Evolutionary conservation across 2,888 invertebrate species (phyloP), one percentile per base, ranked within the genome.

Genomic region (Pollenia angustigena): DNA sequence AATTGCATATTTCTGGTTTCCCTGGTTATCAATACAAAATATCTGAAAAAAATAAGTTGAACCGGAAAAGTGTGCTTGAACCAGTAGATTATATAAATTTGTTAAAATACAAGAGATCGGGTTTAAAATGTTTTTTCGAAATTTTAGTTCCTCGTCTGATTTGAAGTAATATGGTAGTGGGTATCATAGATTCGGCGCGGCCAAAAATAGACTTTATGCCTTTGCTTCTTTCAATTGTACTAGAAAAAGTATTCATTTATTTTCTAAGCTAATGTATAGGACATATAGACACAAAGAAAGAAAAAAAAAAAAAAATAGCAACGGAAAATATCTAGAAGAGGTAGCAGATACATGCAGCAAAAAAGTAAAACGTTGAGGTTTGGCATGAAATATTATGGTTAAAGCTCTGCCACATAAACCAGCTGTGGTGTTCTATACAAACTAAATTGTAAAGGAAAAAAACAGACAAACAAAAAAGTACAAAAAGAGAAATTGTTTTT

Each of bases 321-420:
- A 16, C 42, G 40, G 40, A 62, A 56, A 14, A 10, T 9, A 8
- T 23, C 1, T 16, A 60, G 11, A 48, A 18, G 42, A 54, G 2
- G 40, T 10, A 18, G 16, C 16, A 10, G 23, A 44, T 23, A 60
- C 40, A 52, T 16, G 9, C 11, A 50, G 46, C 46, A 50, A 11
- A 66, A 86, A 81, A 76, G 83, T 84, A 84, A 84, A 87, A 81
- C 60, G 86, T 87, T 87, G 76, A 87, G 86, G 86, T 81, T 87
- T 87, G 83, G 86, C 86, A 83, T 87, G 81, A 87, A 87, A 87
- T 87, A 87, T 87, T 81, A 81, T 66, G 78, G 72, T 68, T 72
- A 76, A 68, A 84, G 86, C 86, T 83, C 42, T 71, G 82, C 71
- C 83, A 83, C 54, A 71, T 81, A 80, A 83, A 72, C 80, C 86